Conservation (phyloP, 2,888 invertebrate genomes). For the Apoda limacodes region DNA sequence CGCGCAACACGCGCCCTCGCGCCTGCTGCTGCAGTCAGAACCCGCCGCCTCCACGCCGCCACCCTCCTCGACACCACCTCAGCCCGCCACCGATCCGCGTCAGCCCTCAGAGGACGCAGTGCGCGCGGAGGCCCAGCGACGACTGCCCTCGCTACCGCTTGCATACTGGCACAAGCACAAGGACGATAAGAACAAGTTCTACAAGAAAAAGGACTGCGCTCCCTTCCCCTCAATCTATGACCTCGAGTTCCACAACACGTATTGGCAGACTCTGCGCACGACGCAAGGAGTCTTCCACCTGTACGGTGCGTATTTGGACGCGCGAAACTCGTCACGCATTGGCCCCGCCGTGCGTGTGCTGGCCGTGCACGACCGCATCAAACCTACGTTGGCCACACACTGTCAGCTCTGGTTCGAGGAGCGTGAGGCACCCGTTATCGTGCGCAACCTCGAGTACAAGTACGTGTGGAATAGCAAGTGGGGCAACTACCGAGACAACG, state of each 20-base stretch:
- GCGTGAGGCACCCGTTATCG: constrained; percentile 82
- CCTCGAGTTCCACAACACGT: constrained; percentile 91
- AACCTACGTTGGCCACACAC: constrained; percentile 83
- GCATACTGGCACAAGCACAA: constrained; percentile 88
- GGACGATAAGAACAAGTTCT: constrained; percentile 77
- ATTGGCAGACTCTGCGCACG: constrained; percentile 89
- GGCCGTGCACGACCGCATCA: constrained; percentile 90
- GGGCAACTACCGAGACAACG: constrained; percentile 93
- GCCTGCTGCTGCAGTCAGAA: constrained; percentile 24
- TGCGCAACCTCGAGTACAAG: constrained; percentile 89
- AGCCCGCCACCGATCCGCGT: constrained; percentile 34
- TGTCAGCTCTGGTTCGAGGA: constrained; percentile 93
- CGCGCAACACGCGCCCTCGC: constrained; percentile 19
- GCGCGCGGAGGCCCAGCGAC: constrained; percentile 81
- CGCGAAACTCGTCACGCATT: constrained; percentile 79
- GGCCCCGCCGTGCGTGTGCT: constrained; percentile 88
- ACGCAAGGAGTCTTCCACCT: constrained; percentile 91
- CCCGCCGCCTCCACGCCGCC: constrained; percentile 22
- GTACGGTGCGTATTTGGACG: constrained; percentile 91
- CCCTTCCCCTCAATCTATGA: constrained; percentile 91
- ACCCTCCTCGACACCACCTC: constrained; percentile 25
- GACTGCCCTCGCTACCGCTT: constrained; percentile 86
- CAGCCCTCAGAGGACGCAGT: constrained; percentile 77
- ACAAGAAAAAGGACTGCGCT: constrained; percentile 80
- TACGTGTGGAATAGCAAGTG: constrained; percentile 95